phyloP scores from a whole-genome alignment of 2,888 invertebrate genomes.

The Standfussiana lucernea region DNA sequence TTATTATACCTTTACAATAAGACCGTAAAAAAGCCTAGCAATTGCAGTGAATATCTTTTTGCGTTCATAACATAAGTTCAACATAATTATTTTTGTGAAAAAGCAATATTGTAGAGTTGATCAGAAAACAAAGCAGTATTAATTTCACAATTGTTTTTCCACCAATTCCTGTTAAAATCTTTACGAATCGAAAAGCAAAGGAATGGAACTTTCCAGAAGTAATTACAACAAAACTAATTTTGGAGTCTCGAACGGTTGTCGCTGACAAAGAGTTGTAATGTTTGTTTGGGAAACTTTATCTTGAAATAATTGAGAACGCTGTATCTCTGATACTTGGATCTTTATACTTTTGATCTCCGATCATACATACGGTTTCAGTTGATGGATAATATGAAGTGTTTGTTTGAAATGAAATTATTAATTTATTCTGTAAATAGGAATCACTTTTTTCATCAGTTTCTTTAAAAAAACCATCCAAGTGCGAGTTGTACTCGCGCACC shows the following conservation, averaged over 20 bases:
- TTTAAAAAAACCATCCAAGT: too few species aligned
- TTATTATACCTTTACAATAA: neutral
- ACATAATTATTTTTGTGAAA: neutral
- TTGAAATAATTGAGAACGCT: slow-evolving; percentile 65
- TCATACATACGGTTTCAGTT: slow-evolving; percentile 2
- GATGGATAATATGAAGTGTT: neutral
- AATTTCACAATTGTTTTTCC: slow-evolving; percentile 15
- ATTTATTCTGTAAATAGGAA: too few species aligned
- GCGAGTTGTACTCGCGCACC: too few species aligned
- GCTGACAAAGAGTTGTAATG: slow-evolving; percentile 77
- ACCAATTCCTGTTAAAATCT: slow-evolving; percentile 16
- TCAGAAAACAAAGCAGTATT: neutral
- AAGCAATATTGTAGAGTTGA: neutral
- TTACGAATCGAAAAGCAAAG: slow-evolving; percentile 75
- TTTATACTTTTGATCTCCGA: slow-evolving; percentile 36
- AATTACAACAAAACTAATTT: slow-evolving; percentile 84
- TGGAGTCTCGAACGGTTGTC: slow-evolving; percentile 77
- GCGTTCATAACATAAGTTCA: neutral
- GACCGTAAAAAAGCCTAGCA: neutral
- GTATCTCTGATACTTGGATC: slow-evolving; percentile 38
- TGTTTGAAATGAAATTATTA: neutral
- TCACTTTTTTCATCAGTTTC: neutral
- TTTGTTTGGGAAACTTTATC: slow-evolving; percentile 72
- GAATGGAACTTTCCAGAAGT: slow-evolving; percentile 78
- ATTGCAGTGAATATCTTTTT: neutral